These are phyloP conservation scores for Carcinoscorpius rotundicauda DNA, from an alignment of 1,140 invertebrate genomes.

Conservation along the genomic window DNA sequence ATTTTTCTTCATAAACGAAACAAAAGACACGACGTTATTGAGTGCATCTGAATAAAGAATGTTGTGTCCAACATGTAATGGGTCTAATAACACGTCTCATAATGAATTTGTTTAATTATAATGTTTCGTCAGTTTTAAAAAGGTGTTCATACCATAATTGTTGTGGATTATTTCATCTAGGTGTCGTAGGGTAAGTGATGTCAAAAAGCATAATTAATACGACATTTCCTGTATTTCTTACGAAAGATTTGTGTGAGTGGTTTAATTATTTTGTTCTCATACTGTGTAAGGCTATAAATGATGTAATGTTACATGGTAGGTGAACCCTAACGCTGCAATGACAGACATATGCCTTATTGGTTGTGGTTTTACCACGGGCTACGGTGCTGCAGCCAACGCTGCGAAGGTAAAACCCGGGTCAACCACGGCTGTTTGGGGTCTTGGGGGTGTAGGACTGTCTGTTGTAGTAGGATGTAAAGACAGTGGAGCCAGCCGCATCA, in stretches of 20 bases:
- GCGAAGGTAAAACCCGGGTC: constrained; percentile 67
- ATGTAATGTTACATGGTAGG: constrained; percentile 29
- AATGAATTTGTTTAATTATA: no score
- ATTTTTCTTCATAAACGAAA: no score
- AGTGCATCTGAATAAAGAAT: no score
- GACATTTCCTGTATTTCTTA: neutral
- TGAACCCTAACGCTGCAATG: constrained; percentile 51
- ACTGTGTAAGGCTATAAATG: neutral
- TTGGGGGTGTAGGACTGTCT: constrained; percentile 90
- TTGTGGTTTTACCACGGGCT: constrained; percentile 86
- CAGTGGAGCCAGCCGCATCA: constrained; percentile 82
- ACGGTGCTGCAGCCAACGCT: constrained; percentile 84
- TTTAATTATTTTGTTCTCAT: neutral
- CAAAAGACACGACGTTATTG: no score
- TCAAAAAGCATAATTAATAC: neutral
- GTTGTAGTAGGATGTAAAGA: constrained; percentile 78
- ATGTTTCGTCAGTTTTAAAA: no score
- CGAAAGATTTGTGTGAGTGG: neutral
- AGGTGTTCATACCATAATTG: no score
- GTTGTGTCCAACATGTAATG: no score
- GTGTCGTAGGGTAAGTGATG: no score
- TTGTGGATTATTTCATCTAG: no score
- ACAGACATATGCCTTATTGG: constrained; percentile 87
- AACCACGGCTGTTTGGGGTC: constrained; percentile 81
- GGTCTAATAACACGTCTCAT: no score